Percentiles rank a stretch among this genome's conserved stretches.
Conservation (phyloP, 2,888 invertebrate genomes). For the Agrochola lychnidis region DNA sequence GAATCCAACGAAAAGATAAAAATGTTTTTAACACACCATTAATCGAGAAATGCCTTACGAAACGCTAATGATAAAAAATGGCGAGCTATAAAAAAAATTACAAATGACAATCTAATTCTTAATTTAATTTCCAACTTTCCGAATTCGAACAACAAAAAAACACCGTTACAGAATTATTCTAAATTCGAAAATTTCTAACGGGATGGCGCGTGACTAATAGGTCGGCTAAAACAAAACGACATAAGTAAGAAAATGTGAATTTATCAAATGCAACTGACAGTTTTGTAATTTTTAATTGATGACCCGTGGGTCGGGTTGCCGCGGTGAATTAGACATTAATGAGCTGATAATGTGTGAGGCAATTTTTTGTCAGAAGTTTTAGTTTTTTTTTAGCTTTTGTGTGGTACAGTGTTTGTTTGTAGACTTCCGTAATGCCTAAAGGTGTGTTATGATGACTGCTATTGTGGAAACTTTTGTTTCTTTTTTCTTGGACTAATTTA, state of each 20-base stretch:
- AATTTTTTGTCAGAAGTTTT: slow-evolving; percentile 73
- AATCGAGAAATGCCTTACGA: slow-evolving; percentile 41
- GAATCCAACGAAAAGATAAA: not conserved
- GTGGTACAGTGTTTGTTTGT: slow-evolving; percentile 46
- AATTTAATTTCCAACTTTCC: slow-evolving; percentile 57
- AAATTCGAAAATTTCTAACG: slow-evolving; percentile 75
- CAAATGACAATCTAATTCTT: slow-evolving; percentile 59
- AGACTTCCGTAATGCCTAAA: slow-evolving; percentile 52
- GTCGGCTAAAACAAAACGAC: slow-evolving; percentile 79
- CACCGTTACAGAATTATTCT: slow-evolving; percentile 63
- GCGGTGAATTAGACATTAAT: slow-evolving; percentile 83
- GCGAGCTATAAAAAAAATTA: slow-evolving; percentile 50
- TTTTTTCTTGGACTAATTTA: not conserved
- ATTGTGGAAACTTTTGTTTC: not conserved
- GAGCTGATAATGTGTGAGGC: slow-evolving; percentile 82
- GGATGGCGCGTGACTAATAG: slow-evolving; percentile 78
- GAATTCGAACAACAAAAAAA: slow-evolving; percentile 62
- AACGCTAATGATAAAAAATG: slow-evolving; percentile 49
- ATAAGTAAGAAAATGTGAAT: slow-evolving; percentile 78
- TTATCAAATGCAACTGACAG: slow-evolving; percentile 83
- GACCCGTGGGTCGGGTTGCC: slow-evolving; percentile 78
- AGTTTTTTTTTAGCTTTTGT: slow-evolving; percentile 53
- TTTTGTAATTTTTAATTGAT: slow-evolving; percentile 83
- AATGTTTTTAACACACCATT: slow-evolving; percentile 6
- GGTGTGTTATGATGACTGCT: slow-evolving; percentile 30